Conservation (phyloP, 2,797 vertebrate species). For the Cetoscarus ocellatus region DNA sequence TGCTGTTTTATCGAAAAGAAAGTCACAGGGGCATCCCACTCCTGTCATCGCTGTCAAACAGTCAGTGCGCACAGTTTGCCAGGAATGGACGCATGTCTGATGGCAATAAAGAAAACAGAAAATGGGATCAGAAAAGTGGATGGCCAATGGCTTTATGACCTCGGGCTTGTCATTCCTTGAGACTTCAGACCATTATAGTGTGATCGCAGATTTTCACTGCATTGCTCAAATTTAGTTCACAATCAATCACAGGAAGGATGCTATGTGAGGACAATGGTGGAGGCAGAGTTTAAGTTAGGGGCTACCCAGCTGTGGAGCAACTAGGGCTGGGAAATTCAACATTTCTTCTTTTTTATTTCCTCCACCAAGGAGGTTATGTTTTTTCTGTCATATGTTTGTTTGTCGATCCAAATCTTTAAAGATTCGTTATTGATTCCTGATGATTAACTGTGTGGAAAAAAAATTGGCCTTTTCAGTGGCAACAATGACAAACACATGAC, state of each 20-base stretch:
- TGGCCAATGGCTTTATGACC: conserved; percentile 22
- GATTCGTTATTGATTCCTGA: no score
- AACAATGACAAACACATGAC: no score
- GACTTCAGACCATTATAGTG: conserved; percentile 23
- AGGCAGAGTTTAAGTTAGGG: conserved; percentile 32
- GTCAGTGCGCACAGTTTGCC: conserved; percentile 58
- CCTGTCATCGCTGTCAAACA: conserved; percentile 71
- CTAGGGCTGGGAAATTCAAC: no score
- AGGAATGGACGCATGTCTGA: conserved; percentile 33
- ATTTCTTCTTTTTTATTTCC: no score
- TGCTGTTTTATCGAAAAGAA: conserved; percentile 46
- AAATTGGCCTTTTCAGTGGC: no score
- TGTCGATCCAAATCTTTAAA: no score
- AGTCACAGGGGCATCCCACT: conserved; percentile 46
- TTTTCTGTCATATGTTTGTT: no score
- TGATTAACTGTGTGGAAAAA: no score
- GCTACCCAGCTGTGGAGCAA: conserved; percentile 53
- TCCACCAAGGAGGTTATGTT: no score
- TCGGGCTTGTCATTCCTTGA: conserved; percentile 22
- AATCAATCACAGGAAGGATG: conserved; percentile 42
- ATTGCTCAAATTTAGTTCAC: conserved; percentile 10
- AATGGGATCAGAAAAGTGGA: conserved; percentile 18
- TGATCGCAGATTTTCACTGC: conserved; percentile 33
- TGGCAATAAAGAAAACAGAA: conserved; percentile 25
- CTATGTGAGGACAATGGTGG: conserved; percentile 34